Base-by-base conservation (phyloP, 2,113 vertebrate species). In the Gracilinanus agilis region DNA sequence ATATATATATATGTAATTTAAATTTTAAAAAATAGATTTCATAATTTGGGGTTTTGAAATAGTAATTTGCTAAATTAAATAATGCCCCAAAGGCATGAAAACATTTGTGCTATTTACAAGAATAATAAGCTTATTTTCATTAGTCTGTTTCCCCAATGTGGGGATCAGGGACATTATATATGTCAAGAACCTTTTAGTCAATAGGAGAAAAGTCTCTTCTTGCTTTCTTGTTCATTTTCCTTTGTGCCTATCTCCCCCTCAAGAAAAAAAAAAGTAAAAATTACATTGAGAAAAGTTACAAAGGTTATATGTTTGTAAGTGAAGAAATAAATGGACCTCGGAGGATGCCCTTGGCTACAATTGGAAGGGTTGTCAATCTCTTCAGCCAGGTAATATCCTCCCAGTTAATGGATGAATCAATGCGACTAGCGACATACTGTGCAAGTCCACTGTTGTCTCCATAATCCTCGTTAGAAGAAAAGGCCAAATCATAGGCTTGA, bases 311-410 rank as follows among this genome's bases (percentile, higher is more conserved):
- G 16, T n/a, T 91, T 5, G 53, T 55, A 90, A 88, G 44, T n/a
- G 54, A 24, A 94, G 53, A 93, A 95, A 96, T 93, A 90, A 94
- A 96, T 98, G 0, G 67, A 99, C 99, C 99, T 97, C 99, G 99
- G 93, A 99, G 97, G 93, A 99, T 98, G 90, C 99, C 99, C 98
- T 99, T 99, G 0, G 98, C 96, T 5, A 99, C 98, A 12, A 99
- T 98, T 44, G 99, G 99, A 40, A 99, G 98, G 0, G 96, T 97
- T 1, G 99, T 99, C 94, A 99, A 96, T 29, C 94, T 94, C 92
- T 99, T 99, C 25, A 99, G 98, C 99, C 99, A 99, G 27, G 96
- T 98, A 93, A 99, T 98, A 96, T 99, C 99, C 34, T 99, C 98
- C 99, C 99, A 99, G 16, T 90, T 98, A 95, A 99, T 24, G 0